Evolutionary conservation across 1,140 invertebrate species (phyloP).

Genomic region (Phenacoccus solenopsis): DNA sequence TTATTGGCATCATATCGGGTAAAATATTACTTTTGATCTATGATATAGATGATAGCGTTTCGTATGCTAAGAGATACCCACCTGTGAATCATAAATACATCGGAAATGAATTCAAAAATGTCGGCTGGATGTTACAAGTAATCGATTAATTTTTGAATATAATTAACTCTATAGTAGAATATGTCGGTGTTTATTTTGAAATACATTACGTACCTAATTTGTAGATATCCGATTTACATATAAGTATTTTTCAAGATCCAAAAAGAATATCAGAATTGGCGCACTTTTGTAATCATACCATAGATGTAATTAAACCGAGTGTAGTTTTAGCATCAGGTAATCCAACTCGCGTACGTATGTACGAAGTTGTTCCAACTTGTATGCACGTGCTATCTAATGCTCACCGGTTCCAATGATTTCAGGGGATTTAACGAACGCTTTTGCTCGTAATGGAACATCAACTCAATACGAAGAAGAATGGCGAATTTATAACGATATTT

Average conservation of each 20-base stretch:
- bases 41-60: not conserved
- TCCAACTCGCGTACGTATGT: conserved; percentile 3
- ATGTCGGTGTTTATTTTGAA: no score
- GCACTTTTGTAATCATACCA: conserved; percentile 64
- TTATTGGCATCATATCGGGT: not conserved
- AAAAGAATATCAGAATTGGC: conserved; percentile 59
- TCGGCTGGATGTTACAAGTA: not conserved
- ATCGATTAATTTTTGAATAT: not conserved
- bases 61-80: not conserved
- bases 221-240: conserved; percentile 77
- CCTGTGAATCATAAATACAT: not conserved
- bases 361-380: no score
- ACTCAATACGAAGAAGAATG: conserved; percentile 73
- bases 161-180: not conserved
- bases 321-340: conserved; percentile 71
- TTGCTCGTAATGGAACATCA: conserved; percentile 61
- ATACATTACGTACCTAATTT: conserved; percentile 25
- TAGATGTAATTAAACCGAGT: conserved; percentile 59
- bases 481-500: conserved; percentile 59
- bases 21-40: not conserved
- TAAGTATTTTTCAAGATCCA: conserved; percentile 70
- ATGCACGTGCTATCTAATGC: no score
- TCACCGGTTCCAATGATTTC: not conserved
- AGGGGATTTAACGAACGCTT: conserved; percentile 85
- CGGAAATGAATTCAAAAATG: not conserved